Percentiles rank a stretch among this genome's conserved stretches.
Evolutionary conservation across 2,113 vertebrate genomes (phyloP).

Genomic region (Nestor notabilis): DNA sequence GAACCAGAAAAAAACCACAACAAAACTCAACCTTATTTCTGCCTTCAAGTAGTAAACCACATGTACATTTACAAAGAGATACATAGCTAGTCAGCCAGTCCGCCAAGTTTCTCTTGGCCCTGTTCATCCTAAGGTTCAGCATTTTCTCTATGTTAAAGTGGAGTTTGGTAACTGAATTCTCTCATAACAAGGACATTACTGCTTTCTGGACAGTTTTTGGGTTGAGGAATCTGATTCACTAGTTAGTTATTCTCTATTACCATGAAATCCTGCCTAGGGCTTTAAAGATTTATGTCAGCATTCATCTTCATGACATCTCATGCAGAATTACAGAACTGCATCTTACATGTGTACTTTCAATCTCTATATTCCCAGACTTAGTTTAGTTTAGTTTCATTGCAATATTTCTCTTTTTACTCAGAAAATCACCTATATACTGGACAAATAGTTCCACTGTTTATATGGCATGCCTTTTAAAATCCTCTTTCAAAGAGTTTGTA

Average conservation of each 20-base stretch:
- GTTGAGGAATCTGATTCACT: not conserved
- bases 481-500: not conserved
- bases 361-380: not conserved
- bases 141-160: not conserved
- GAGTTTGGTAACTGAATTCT: not conserved
- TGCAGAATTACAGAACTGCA: not conserved
- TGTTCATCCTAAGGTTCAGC: not conserved
- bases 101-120: not conserved
- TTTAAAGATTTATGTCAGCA: constrained; percentile 37
- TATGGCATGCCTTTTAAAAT: not conserved
- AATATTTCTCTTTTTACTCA: not conserved
- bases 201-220: constrained; percentile 41
- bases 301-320: constrained; percentile 7
- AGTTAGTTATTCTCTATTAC: constrained; percentile 24
- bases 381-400: not conserved
- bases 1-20: not conserved
- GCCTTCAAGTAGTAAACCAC: not conserved
- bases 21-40: not conserved
- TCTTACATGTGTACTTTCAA: not conserved
- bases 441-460: not conserved
- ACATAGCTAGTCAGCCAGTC: not conserved
- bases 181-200: constrained; percentile 21
- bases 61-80: not conserved
- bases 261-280: constrained; percentile 31
- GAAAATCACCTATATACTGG: not conserved